Percentiles rank a stretch among this genome's conserved stretches.
Evolutionary conservation across 1,140 invertebrate genomes (phyloP).

Genomic region (Drosophila equinoxialis): DNA sequence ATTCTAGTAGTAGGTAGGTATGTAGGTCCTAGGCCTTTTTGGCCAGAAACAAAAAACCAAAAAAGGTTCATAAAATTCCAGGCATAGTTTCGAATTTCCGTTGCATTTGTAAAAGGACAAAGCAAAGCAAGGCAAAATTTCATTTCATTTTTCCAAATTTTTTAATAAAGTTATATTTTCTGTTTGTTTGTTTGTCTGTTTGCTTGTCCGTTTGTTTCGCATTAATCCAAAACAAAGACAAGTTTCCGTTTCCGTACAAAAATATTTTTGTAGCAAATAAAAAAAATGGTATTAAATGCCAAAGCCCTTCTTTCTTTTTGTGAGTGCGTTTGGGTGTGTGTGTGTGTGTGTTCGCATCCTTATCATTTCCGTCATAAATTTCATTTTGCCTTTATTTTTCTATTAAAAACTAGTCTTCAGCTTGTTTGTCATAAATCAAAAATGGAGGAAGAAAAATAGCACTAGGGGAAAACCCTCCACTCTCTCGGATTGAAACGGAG

Average conservation of each 20-base stretch:
- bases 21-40: slow-evolving; percentile 35
- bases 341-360: slow-evolving; percentile 45
- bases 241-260: slow-evolving; percentile 70
- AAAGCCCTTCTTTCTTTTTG: not conserved
- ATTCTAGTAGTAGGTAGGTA: not conserved
- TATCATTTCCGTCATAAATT: slow-evolving; percentile 82
- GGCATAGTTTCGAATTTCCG: slow-evolving; percentile 63
- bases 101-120: slow-evolving; percentile 37
- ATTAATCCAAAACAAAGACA: slow-evolving; percentile 66
- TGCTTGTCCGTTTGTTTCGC: slow-evolving; percentile 53
- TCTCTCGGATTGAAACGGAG: not conserved
- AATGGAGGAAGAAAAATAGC: not conserved
- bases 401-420: slow-evolving; percentile 72
- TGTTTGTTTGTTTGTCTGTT: slow-evolving; percentile 56
- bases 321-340: slow-evolving; percentile 25
- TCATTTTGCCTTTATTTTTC: slow-evolving; percentile 78
- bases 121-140: slow-evolving; percentile 50
- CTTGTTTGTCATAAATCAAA: slow-evolving; percentile 69
- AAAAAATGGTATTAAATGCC: slow-evolving; percentile 40
- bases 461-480: too few species aligned
- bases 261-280: slow-evolving; percentile 67
- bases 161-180: slow-evolving; percentile 82
- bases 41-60: slow-evolving; percentile 22
- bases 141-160: slow-evolving; percentile 59
- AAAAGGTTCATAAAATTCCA: slow-evolving; percentile 51